phyloP scores from a whole-genome alignment of 2,888 invertebrate species.

The Oscheius sp. region DNA sequence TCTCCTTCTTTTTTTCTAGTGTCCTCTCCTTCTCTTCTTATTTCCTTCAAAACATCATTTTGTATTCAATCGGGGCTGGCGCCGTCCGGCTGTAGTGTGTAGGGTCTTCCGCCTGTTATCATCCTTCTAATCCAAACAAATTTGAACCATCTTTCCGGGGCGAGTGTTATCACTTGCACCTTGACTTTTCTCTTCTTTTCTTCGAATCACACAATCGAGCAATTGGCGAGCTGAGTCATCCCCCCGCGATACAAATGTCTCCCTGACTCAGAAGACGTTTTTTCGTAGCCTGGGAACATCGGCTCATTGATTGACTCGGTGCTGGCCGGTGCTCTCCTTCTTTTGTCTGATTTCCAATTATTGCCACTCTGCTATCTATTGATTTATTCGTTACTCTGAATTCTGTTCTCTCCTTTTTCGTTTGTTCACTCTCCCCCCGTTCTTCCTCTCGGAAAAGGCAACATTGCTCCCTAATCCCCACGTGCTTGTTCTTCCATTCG shows the following conservation, averaged over 20 bases:
- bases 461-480: background rate
- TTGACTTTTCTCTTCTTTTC: no score
- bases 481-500: background rate
- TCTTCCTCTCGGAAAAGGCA: background rate
- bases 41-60: background rate
- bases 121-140: no score
- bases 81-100: no score
- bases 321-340: background rate
- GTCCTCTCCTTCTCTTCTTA: background rate
- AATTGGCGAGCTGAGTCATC: background rate
- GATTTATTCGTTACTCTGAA: background rate
- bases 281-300: conserved; percentile 2
- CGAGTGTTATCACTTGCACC: no score
- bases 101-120: no score
- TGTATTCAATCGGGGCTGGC: background rate
- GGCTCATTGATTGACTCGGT: background rate
- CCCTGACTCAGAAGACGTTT: background rate
- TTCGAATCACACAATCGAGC: no score
- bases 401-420: background rate
- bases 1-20: background rate
- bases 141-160: no score
- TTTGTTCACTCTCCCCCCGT: background rate
- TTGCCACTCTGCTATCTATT: background rate
- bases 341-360: background rate
- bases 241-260: background rate